Percentiles rank a stretch among this genome's conserved stretches.
Evolutionary conservation across 2,797 vertebrate genomes (phyloP).

Genomic region (Lacerta viridis): DNA sequence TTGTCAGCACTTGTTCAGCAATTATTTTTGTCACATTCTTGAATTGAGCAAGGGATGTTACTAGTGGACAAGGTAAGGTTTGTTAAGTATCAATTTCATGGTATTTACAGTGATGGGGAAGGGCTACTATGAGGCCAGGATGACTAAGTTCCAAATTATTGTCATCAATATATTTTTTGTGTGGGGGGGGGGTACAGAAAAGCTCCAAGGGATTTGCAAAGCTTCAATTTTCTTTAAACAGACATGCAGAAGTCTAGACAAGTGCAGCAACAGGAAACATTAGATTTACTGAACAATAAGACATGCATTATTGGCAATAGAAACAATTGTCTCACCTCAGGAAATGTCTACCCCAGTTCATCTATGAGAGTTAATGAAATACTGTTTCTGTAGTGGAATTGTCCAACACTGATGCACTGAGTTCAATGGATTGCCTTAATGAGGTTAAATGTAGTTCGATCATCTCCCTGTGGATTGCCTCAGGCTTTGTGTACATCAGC

Average conservation of each 20-base stretch:
- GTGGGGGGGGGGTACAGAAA: background rate
- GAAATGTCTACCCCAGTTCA: rapidly evolving
- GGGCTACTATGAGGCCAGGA: background rate
- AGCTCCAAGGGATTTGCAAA: background rate
- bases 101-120: background rate
- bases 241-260: rapidly evolving
- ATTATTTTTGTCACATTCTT: background rate
- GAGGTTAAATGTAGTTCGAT: slow-evolving; percentile 70
- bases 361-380: background rate
- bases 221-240: background rate
- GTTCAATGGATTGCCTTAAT: slow-evolving; percentile 60
- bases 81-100: background rate
- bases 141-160: background rate
- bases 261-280: background rate
- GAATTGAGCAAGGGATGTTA: too few relatives aligned
- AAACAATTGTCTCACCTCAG: background rate
- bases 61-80: background rate
- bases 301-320: background rate
- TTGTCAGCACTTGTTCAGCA: background rate
- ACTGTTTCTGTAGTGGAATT: background rate
- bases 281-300: background rate
- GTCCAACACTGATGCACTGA: background rate
- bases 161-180: too few relatives aligned
- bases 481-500: slow-evolving; percentile 15
- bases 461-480: slow-evolving; percentile 37